Conservation (phyloP, 2,888 invertebrate species). For the Leuctra nigra region DNA sequence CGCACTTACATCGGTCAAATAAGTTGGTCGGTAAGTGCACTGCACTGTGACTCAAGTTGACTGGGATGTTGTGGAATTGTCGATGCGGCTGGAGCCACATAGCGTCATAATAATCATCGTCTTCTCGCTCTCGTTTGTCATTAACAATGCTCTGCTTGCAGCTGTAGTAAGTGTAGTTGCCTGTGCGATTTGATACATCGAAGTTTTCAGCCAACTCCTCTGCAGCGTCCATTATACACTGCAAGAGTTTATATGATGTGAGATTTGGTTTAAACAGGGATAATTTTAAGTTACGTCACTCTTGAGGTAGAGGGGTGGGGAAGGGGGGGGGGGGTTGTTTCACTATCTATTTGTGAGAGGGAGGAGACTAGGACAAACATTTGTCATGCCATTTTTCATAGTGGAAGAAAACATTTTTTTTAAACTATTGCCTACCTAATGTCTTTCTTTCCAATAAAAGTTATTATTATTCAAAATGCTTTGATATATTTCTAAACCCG, state of each 20-base stretch:
- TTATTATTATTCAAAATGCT: no score
- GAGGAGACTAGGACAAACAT: no score
- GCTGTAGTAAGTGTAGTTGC: constrained; percentile 56
- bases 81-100: constrained; percentile 62
- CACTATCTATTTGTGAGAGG: no score
- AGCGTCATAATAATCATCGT: constrained; percentile 42
- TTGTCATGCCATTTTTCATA: no score
- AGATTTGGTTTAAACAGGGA: no score
- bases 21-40: constrained; percentile 94
- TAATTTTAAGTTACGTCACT: background rate
- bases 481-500: no score
- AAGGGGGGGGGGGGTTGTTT: no score
- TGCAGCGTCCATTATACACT: constrained; percentile 72
- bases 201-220: constrained; percentile 60
- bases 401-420: no score
- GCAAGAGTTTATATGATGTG: constrained; percentile 26
- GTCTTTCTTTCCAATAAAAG: no score
- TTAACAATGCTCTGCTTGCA: constrained; percentile 65
- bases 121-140: constrained; percentile 31
- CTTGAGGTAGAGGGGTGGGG: no score
- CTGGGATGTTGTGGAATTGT: constrained; percentile 77
- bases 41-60: constrained; percentile 73
- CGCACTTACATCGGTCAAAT: constrained; percentile 65
- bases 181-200: constrained; percentile 36
- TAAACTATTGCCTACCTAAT: no score